Base-by-base conservation (phyloP, 2,797 vertebrate species). In the Glyptemys insculpta region DNA sequence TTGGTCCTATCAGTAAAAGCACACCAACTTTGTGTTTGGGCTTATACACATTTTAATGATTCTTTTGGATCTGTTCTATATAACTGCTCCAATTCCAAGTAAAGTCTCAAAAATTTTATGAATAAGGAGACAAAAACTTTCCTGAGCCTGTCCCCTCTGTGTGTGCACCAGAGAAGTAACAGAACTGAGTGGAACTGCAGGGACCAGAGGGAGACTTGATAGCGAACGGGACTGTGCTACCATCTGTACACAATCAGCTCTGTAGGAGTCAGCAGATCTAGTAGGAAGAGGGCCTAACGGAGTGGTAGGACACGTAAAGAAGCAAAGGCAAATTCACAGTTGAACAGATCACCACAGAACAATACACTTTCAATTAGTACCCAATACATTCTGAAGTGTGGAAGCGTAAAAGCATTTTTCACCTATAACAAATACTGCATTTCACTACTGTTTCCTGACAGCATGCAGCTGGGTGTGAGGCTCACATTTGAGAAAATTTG, bases 121-220 rank as follows among this genome's bases (percentile, higher is more conserved):
- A 76, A 76, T 47, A 47, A 83, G n/a, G 9, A 47, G 52, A 76
- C 25, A 5, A 12, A 5, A 27, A 0, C 14, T 16, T n/a, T 59
- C 47, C 72, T 52, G 6, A 47, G 41, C 41, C 0, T 0, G 57
- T 41, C 16, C 0, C 37, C 78, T 0, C 4, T 5, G 49, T 1
- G 41, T 81, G 25, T 2, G 52, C 34, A 37, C 0, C 3, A 1
- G 50, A 21, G 12, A 62, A 65, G 54, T 57, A 79, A 74, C 68
- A 74, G 0, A 23, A 41, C 56, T 0, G 2, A 78, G 29, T 1
- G 9, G 9, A 44, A 74, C 37, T 74, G 68, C 68, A 27, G 23
- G 23, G 68, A 41, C 11, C 65, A 65, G 37, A 59, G 50, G 21
- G 54, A 16, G 74, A 49, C 16, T 12, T 0, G 0, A 23, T 3